Evolutionary conservation across 1,140 invertebrate species (phyloP).

Genomic region (Drosophila ironensis): DNA sequence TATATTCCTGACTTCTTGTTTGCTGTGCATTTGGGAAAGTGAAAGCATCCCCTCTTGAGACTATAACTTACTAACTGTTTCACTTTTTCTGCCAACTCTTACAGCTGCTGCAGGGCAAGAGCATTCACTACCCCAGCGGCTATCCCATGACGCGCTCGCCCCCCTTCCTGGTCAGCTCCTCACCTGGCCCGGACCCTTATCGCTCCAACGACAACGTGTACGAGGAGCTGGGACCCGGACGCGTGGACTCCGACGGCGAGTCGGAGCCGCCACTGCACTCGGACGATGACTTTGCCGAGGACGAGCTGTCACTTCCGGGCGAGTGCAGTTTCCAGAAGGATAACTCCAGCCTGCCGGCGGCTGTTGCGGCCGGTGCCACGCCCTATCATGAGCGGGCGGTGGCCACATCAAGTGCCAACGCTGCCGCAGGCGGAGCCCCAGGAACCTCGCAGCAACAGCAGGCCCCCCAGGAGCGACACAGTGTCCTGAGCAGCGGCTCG

Average conservation of each 20-base stretch:
- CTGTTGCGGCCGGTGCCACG: constrained; percentile 60
- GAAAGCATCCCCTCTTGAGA: constrained; percentile 7
- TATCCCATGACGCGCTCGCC: constrained; percentile 84
- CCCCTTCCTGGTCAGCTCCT: constrained; percentile 86
- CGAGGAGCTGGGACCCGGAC: constrained; percentile 85
- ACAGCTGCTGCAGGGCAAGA: constrained; percentile 88
- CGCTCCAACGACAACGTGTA: constrained; percentile 87
- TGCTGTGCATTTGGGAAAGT: constrained; percentile 2
- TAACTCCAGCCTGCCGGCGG: constrained; percentile 36
- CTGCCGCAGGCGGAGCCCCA: constrained; percentile 25
- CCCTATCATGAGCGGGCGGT: constrained; percentile 81
- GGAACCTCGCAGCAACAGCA: constrained; percentile 21
- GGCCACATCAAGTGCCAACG: constrained; percentile 21
- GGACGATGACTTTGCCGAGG: constrained; percentile 88
- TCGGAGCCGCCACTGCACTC: constrained; percentile 85
- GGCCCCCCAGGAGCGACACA: constrained; percentile 77
- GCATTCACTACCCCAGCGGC: constrained; percentile 84
- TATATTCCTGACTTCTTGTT: background rate
- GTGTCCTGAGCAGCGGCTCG: constrained; percentile 73
- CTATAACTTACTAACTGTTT: constrained; percentile 23
- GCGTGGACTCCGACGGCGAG: constrained; percentile 85
- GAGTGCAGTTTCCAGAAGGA: constrained; percentile 82
- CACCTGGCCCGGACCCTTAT: constrained; percentile 87
- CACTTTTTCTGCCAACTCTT: constrained; percentile 59
- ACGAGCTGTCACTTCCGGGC: constrained; percentile 85